phyloP scores from a whole-genome alignment of 2,888 invertebrate species.

The Drosophila atroscutellata region DNA sequence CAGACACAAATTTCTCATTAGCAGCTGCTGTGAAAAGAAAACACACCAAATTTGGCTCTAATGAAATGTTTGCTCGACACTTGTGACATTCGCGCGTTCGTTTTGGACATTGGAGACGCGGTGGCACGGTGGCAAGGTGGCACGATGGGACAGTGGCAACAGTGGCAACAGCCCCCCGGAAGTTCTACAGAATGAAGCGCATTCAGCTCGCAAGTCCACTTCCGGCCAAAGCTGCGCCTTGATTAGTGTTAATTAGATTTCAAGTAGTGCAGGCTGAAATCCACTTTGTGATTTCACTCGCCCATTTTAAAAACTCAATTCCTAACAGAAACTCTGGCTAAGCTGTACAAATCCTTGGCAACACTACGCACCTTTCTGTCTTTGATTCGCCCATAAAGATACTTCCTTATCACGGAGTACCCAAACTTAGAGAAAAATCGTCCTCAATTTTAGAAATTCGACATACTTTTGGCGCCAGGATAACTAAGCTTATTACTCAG shows the following conservation, averaged over 20 bases:
- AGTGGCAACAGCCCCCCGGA: slow-evolving; percentile 41
- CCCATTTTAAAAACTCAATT: slow-evolving; percentile 13
- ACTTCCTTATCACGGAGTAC: neutral
- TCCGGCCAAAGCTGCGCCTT: slow-evolving; percentile 64
- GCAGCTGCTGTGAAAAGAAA: slow-evolving; percentile 64
- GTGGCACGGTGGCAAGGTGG: neutral
- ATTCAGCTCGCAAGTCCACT: slow-evolving; percentile 61
- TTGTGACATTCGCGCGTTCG: slow-evolving; percentile 77
- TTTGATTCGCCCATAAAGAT: neutral
- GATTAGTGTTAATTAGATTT: slow-evolving; percentile 79
- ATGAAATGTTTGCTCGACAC: slow-evolving; percentile 79
- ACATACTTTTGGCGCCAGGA: neutral
- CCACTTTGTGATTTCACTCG: slow-evolving; percentile 4
- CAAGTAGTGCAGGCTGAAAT: slow-evolving; percentile 39
- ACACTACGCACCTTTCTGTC: neutral
- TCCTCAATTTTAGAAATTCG: neutral
- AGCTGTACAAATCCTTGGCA: neutral
- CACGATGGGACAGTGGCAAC: neutral
- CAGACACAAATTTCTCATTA: slow-evolving; percentile 74
- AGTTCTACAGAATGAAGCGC: slow-evolving; percentile 57
- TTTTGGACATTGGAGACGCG: slow-evolving; percentile 44
- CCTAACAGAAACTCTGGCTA: slow-evolving; percentile 3
- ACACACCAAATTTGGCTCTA: slow-evolving; percentile 70
- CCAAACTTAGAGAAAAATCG: neutral
- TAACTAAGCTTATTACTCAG: neutral